These are phyloP conservation scores for Chiloscyllium plagiosum DNA, from an alignment of 2,113 vertebrate genomes.

Conservation along the genomic window DNA sequence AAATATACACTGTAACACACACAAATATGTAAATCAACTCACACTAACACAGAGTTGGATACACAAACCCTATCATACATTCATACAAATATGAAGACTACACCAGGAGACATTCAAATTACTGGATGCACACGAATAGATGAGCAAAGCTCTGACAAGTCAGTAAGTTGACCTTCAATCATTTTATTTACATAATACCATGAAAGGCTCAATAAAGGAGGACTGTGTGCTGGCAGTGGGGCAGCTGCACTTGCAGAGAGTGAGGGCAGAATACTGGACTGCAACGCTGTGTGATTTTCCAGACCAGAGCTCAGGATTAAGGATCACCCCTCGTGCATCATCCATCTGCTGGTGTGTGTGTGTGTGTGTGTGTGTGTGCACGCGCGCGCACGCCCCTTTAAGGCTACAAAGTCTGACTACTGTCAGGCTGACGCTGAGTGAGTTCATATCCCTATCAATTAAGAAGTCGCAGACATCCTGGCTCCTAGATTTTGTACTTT, in stretches of 20 bases:
- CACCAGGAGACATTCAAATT: background rate
- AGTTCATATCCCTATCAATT: background rate
- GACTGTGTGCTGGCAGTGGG: background rate
- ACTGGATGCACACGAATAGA: background rate
- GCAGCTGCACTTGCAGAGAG: background rate
- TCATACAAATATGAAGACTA: background rate
- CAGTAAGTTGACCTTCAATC: background rate
- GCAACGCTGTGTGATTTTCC: background rate
- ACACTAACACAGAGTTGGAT: background rate
- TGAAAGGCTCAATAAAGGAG: background rate
- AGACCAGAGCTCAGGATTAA: background rate
- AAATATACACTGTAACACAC: background rate
- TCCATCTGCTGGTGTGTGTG: background rate
- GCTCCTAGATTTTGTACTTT: background rate
- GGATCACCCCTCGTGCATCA: background rate
- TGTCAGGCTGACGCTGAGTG: background rate
- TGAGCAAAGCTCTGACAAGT: background rate
- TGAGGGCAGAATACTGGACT: background rate
- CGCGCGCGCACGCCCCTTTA: background rate
- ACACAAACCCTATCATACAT: background rate
- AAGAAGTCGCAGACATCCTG: background rate
- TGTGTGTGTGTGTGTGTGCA: background rate
- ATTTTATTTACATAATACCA: too few species aligned
- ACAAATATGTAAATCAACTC: background rate
- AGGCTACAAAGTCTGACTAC: background rate